These are phyloP conservation scores for Eumaeus atala DNA, from an alignment of 1,140 invertebrate genomes.

Conservation along the genomic window DNA sequence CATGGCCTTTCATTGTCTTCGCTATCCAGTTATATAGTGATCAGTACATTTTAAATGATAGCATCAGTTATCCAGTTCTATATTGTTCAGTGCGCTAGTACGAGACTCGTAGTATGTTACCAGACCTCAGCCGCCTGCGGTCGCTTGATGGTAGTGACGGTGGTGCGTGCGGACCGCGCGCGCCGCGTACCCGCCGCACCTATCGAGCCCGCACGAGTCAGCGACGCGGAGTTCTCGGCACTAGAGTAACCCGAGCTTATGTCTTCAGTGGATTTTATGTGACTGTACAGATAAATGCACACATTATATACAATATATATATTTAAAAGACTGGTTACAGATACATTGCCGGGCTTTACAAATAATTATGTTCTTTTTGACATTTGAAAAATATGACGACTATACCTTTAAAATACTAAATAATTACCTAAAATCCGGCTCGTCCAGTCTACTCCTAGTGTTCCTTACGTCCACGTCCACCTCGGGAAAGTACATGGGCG, in stretches of 20 bases:
- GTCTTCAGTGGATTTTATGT: constrained; percentile 75
- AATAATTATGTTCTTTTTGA: no score
- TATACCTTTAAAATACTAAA: no score
- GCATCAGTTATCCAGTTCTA: no score
- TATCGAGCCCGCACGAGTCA: constrained; percentile 71
- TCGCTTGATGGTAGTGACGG: constrained; percentile 62
- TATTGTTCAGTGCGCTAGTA: no score
- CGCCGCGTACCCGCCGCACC: constrained; percentile 47
- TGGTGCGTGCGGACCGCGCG: constrained; percentile 41
- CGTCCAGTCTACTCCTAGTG: constrained; percentile 40
- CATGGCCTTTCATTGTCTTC: no score
- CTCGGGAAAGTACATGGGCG: constrained; percentile 73
- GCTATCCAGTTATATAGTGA: no score
- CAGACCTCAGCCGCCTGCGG: constrained; percentile 68
- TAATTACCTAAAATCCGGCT: constrained; percentile 64
- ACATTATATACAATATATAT: background rate
- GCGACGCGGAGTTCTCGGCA: constrained; percentile 61
- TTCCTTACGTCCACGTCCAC: constrained; percentile 71
- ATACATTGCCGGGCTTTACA: no score
- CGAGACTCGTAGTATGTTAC: constrained; percentile 29
- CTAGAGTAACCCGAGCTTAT: constrained; percentile 75
- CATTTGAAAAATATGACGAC: no score
- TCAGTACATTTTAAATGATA: no score
- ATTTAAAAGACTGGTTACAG: no score
- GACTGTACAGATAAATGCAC: constrained; percentile 48